phyloP scores from a whole-genome alignment of 2,113 vertebrate species.

The Heterotilapia buettikoferi region DNA sequence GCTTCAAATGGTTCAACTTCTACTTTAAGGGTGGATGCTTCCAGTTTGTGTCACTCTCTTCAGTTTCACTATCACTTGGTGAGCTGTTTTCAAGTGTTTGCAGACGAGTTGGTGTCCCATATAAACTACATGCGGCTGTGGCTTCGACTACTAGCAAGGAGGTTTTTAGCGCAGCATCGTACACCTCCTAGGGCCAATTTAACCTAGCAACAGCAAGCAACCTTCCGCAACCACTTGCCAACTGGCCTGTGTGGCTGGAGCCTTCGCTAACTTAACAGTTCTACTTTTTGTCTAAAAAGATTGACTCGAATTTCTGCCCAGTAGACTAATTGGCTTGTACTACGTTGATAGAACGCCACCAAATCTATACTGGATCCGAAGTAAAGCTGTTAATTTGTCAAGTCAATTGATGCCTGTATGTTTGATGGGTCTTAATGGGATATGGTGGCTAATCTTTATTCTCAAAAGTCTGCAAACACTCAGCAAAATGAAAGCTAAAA shows the following conservation, averaged over 20 bases:
- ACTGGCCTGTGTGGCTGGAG: accelerated
- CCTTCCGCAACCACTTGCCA: not conserved
- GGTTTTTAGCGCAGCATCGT: not conserved
- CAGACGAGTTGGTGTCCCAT: not conserved
- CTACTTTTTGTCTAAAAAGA: not conserved
- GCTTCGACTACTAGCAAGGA: not conserved
- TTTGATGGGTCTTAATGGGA: not conserved
- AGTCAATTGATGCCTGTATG: not conserved
- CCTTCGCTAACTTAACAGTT: not conserved
- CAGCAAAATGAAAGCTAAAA: not conserved
- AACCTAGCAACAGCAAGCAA: not conserved
- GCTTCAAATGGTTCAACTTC: not conserved
- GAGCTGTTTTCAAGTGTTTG: not conserved
- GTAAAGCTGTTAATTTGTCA: not conserved
- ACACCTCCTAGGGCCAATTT: not conserved
- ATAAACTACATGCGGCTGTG: accelerated
- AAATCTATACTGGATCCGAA: not conserved
- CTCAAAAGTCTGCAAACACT: not conserved
- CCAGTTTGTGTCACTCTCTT: not conserved
- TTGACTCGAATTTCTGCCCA: accelerated
- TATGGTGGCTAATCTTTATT: not conserved
- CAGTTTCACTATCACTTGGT: not conserved
- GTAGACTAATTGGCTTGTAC: not conserved
- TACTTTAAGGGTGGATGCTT: not conserved
- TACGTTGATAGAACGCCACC: accelerated